Conservation (phyloP, 2,113 vertebrate species). For the Xenotilapia flavipinnis region DNA sequence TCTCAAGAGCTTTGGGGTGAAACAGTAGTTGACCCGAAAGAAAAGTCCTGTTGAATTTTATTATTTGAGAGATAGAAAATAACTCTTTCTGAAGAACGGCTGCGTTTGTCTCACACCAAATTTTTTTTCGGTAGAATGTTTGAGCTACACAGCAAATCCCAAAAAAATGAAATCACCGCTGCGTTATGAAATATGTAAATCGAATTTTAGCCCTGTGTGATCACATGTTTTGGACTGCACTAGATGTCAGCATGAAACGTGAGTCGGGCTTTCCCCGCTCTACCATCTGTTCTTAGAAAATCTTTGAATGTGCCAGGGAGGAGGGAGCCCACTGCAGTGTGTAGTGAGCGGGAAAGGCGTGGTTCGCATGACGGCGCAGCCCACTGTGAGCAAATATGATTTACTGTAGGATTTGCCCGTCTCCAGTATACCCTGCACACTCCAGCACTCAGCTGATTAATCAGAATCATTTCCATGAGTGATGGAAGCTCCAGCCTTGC, state of each 20-base stretch:
- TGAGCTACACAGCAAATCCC: neutral
- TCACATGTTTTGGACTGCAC: conserved; percentile 37
- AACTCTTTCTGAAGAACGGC: neutral
- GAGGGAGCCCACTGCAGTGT: conserved; percentile 37
- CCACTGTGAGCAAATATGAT: conserved; percentile 41
- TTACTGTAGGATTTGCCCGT: conserved; percentile 43
- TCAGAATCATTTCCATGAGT: conserved; percentile 60
- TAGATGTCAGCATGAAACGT: conserved; percentile 47
- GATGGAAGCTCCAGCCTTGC: conserved; percentile 38
- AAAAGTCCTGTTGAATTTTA: neutral
- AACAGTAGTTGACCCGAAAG: neutral
- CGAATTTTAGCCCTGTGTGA: neutral
- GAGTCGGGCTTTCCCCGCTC: conserved; percentile 32
- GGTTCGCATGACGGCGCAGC: conserved; percentile 25
- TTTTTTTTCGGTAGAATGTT: neutral
- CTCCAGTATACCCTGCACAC: conserved; percentile 17
- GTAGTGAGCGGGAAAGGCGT: conserved; percentile 10
- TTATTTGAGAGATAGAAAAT: neutral
- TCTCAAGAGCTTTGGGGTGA: neutral
- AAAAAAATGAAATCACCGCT: neutral
- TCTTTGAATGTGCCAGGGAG: conserved; percentile 23
- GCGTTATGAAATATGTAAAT: neutral
- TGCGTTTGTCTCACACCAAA: neutral
- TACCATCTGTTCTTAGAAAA: conserved; percentile 38
- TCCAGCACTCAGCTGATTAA: conserved; percentile 64